These are phyloP conservation scores for Picus viridis DNA, from an alignment of 2,797 vertebrate species.

Conservation along the genomic window DNA sequence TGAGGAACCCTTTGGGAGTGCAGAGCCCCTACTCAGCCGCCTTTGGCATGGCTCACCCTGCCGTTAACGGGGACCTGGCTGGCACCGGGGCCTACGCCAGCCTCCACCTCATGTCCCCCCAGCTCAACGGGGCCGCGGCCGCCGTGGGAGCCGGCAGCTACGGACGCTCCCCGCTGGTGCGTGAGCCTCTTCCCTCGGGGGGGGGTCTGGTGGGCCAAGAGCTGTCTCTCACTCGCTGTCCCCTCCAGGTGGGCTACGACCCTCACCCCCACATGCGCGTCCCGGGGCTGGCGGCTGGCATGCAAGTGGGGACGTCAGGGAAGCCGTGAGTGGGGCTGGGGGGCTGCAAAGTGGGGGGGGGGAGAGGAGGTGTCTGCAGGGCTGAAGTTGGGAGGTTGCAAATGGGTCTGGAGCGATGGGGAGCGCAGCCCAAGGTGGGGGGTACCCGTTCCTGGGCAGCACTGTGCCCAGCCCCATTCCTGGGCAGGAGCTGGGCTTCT, in stretches of 20 bases:
- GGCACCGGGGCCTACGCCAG: slow-evolving; percentile 80
- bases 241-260: slow-evolving; percentile 81
- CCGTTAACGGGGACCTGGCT: slow-evolving; percentile 87
- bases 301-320: slow-evolving; percentile 81
- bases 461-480: too few species aligned
- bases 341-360: neutral
- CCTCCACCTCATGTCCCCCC: slow-evolving; percentile 86
- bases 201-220: accelerated
- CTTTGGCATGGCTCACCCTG: slow-evolving; percentile 85
- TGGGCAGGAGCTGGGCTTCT: too few species aligned
- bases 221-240: neutral
- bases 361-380: accelerated
- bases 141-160: slow-evolving; percentile 77
- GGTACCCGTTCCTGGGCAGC: accelerated
- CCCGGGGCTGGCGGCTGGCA: slow-evolving; percentile 82
- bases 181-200: neutral
- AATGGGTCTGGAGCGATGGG: accelerated
- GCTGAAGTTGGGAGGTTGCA: accelerated
- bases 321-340: slow-evolving; percentile 75
- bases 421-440: accelerated
- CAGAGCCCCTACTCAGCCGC: slow-evolving; percentile 88
- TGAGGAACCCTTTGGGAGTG: slow-evolving; percentile 86
- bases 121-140: slow-evolving; percentile 84
- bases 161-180: slow-evolving; percentile 86
- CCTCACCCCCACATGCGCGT: slow-evolving; percentile 82